These are phyloP conservation scores for Sinocyclocheilus maitianheensis DNA, from an alignment of 2,113 vertebrate genomes.

Conservation along the genomic window DNA sequence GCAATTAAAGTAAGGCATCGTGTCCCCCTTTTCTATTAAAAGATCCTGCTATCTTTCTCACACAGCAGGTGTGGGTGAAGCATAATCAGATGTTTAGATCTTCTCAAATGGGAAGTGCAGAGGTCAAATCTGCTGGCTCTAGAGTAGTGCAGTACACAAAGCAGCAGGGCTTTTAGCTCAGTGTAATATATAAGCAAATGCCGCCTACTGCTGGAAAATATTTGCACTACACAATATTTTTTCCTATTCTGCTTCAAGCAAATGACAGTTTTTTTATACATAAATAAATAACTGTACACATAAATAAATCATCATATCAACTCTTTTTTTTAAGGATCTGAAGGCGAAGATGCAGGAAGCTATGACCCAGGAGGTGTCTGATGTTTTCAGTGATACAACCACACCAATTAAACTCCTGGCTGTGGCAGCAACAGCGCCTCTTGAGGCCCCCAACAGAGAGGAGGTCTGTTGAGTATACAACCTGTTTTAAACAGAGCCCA, in stretches of 20 bases:
- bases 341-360: slow-evolving; percentile 96
- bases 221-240: background rate
- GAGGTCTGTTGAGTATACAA: slow-evolving; percentile 74
- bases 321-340: slow-evolving; percentile 79
- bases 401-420: slow-evolving; percentile 96
- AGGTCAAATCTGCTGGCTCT: slow-evolving; percentile 3
- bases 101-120: slow-evolving; percentile 22
- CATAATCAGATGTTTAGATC: slow-evolving; percentile 14
- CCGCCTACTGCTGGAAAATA: background rate
- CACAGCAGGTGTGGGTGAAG: slow-evolving; percentile 15
- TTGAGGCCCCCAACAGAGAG: slow-evolving; percentile 88
- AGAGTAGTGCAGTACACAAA: background rate
- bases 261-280: background rate
- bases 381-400: slow-evolving; percentile 97
- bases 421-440: slow-evolving; percentile 92
- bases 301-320: background rate
- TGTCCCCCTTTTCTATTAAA: slow-evolving; percentile 35
- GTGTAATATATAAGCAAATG: slow-evolving; percentile 3
- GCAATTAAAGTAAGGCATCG: slow-evolving; percentile 85
- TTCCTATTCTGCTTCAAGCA: background rate
- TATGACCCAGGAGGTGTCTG: slow-evolving; percentile 98
- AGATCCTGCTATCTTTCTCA: slow-evolving; percentile 7
- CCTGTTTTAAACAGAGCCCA: background rate
- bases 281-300: background rate
- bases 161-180: background rate